Conservation (phyloP, 2,113 vertebrate genomes). For the Anarhynchus alexandrinus region DNA sequence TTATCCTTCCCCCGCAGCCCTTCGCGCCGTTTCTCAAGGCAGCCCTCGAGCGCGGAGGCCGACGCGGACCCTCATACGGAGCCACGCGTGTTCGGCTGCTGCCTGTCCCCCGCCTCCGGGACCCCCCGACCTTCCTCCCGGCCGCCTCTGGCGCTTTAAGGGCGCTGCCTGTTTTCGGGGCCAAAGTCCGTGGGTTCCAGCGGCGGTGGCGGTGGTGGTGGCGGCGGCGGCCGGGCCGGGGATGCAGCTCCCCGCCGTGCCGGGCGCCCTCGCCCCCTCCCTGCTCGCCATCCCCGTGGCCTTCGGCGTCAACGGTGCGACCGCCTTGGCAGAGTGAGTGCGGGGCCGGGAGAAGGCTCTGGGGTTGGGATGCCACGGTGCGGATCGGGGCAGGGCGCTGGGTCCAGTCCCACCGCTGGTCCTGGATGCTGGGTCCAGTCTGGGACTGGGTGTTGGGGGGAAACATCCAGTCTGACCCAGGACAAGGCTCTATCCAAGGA, state of each 20-base stretch:
- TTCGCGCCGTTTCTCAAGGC: accelerated
- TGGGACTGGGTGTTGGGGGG: neutral
- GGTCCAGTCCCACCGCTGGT: accelerated
- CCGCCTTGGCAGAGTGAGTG: constrained; percentile 84
- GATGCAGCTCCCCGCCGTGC: constrained; percentile 78
- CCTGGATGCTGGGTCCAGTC: neutral
- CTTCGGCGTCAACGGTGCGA: constrained; percentile 74
- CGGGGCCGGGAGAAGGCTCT: accelerated
- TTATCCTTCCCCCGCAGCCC: neutral
- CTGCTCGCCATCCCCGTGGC: constrained; percentile 80
- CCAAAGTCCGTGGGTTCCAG: neutral
- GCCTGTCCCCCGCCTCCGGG: too few species aligned
- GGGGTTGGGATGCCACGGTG: neutral
- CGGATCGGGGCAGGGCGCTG: too few species aligned
- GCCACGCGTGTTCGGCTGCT: accelerated
- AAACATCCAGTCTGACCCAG: neutral
- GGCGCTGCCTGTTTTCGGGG: neutral
- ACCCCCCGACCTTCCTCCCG: neutral
- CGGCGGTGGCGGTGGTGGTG: neutral
- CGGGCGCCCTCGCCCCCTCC: constrained; percentile 76
- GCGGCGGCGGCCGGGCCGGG: neutral
- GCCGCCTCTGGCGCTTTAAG: neutral
- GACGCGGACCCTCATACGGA: accelerated
- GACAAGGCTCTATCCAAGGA: neutral
- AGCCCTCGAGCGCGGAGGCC: neutral